Conservation (phyloP, 2,797 vertebrate genomes). For the Sebastes trivittatus region DNA sequence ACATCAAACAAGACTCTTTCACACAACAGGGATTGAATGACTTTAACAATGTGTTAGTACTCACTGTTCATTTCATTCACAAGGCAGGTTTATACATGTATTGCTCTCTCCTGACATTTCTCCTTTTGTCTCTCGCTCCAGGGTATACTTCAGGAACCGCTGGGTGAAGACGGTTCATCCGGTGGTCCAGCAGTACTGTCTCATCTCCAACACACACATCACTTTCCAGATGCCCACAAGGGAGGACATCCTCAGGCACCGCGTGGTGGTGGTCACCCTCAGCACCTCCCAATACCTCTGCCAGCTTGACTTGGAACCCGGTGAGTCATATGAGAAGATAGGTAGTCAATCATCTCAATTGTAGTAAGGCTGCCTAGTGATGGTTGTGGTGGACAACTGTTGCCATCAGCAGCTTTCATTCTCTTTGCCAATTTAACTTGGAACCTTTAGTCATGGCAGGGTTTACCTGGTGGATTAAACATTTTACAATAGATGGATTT, state of each 20-base stretch:
- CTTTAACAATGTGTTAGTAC: neutral
- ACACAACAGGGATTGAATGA: neutral
- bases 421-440: neutral
- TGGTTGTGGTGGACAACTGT: neutral
- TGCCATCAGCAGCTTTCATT: neutral
- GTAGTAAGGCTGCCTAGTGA: neutral
- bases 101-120: neutral
- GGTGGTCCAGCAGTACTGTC: constrained; percentile 98
- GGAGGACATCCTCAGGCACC: constrained; percentile 95
- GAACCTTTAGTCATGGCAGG: neutral
- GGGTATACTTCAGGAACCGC: constrained; percentile 99
- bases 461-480: neutral
- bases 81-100: neutral
- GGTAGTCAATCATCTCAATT: neutral
- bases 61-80: neutral
- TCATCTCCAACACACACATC: constrained; percentile 95
- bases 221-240: constrained; percentile 98
- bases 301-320: constrained; percentile 96
- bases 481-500: neutral
- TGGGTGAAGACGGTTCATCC: constrained; percentile 99
- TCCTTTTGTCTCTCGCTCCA: constrained; percentile 53
- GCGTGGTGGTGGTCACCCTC: constrained; percentile 96
- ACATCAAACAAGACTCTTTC: neutral
- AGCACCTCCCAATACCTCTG: constrained; percentile 99
- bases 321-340: constrained; percentile 72